phyloP scores from a whole-genome alignment of 2,888 invertebrate genomes.

The Ophioninae sp. region DNA sequence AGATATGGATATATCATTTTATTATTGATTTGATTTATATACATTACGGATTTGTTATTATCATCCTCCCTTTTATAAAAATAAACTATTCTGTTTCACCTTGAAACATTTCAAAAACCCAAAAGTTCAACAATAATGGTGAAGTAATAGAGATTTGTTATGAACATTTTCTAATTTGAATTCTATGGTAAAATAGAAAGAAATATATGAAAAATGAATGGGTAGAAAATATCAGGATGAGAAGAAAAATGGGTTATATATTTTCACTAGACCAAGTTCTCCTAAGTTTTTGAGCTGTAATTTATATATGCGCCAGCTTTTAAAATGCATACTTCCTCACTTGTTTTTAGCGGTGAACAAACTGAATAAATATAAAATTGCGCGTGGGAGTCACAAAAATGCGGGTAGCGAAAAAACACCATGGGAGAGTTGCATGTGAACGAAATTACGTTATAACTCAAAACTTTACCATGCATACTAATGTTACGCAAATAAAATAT shows the following conservation, averaged over 20 bases:
- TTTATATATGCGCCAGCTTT: background rate
- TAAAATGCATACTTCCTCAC: background rate
- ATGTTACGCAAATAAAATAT: conserved; percentile 57
- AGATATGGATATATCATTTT: too few species aligned
- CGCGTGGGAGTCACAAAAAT: background rate
- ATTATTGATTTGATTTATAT: too few species aligned
- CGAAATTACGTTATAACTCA: conserved; percentile 36
- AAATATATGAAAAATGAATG: too few species aligned
- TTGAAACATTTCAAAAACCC: background rate
- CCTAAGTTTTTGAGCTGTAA: background rate
- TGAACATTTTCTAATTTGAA: background rate
- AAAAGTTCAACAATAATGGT: background rate
- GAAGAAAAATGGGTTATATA: background rate
- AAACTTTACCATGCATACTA: conserved; percentile 74
- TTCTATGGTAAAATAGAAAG: background rate
- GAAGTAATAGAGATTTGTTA: background rate
- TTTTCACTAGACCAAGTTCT: background rate
- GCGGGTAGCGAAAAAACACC: background rate
- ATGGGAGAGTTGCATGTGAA: background rate
- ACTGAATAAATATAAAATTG: background rate
- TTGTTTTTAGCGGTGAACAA: background rate
- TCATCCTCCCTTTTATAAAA: too few species aligned
- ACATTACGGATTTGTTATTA: too few species aligned
- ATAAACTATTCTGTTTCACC: background rate
- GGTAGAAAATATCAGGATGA: background rate